phyloP scores from a whole-genome alignment of 1,140 invertebrate genomes.

The Drosophila kepulauana region DNA sequence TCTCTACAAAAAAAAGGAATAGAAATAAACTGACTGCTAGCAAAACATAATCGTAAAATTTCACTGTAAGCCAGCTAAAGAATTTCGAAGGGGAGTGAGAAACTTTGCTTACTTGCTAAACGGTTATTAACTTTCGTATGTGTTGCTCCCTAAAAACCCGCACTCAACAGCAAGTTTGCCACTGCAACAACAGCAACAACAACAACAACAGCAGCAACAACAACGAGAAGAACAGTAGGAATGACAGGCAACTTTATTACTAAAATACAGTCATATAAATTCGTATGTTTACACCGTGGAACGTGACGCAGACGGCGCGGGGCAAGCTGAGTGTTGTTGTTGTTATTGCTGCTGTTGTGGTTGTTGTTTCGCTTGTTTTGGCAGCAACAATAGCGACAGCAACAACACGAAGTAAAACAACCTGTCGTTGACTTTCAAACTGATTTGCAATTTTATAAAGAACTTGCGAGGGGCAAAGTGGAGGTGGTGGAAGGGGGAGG shows the following conservation, averaged over 20 bases:
- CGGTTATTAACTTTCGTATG: constrained; percentile 80
- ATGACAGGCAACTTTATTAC: constrained; percentile 68
- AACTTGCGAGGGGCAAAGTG: constrained; percentile 35
- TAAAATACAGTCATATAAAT: constrained; percentile 76
- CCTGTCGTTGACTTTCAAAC: constrained; percentile 79
- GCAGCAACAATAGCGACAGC: constrained; percentile 39
- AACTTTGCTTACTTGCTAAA: constrained; percentile 68
- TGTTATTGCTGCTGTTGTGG: not conserved
- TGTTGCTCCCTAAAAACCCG: constrained; percentile 36
- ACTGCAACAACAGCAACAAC: constrained; percentile 33
- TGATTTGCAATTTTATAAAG: constrained; percentile 83
- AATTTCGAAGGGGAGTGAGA: constrained; percentile 34
- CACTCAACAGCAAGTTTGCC: constrained; percentile 15
- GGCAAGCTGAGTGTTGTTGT: not conserved
- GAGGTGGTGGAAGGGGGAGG: not conserved
- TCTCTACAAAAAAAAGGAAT: not conserved
- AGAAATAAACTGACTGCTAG: constrained; percentile 44
- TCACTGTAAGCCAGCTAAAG: constrained; percentile 38
- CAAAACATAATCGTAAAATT: constrained; percentile 56
- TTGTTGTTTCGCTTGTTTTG: constrained; percentile 37
- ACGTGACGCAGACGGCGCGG: constrained; percentile 31
- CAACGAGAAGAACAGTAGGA: constrained; percentile 40
- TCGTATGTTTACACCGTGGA: constrained; percentile 67
- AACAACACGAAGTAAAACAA: constrained; percentile 41
- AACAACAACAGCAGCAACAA: not conserved